Evolutionary conservation across 2,888 invertebrate genomes (phyloP).

Genomic region (Pasiphila rectangulata): DNA sequence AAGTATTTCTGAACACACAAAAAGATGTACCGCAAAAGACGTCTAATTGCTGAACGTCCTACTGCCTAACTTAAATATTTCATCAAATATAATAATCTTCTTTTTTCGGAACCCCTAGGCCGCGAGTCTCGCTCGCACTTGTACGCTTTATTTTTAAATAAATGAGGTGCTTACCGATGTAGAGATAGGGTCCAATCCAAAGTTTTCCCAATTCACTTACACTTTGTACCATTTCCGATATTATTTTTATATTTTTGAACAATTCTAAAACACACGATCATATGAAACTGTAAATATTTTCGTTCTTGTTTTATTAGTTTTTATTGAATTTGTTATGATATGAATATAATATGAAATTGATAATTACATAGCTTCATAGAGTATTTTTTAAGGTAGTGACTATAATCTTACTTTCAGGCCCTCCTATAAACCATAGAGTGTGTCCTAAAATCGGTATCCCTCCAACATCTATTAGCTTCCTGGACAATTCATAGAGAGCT

Average conservation of each 20-base stretch:
- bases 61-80: too few relatives aligned
- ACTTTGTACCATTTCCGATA: slow-evolving; percentile 39
- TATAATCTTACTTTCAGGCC: slow-evolving; percentile 59
- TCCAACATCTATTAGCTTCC: slow-evolving; percentile 47
- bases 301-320: neutral
- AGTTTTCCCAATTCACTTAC: slow-evolving; percentile 45
- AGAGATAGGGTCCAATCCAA: slow-evolving; percentile 63
- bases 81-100: too few relatives aligned
- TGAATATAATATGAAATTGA: too few relatives aligned
- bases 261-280: slow-evolving; percentile 49
- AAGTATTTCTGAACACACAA: too few relatives aligned
- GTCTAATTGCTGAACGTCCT: too few relatives aligned
- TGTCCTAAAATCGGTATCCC: slow-evolving; percentile 58
- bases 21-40: too few relatives aligned
- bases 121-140: too few relatives aligned
- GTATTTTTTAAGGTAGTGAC: too few relatives aligned
- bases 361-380: too few relatives aligned
- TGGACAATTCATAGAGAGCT: slow-evolving; percentile 50
- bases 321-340: too few relatives aligned
- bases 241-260: slow-evolving; percentile 46
- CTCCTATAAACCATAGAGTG: slow-evolving; percentile 64
- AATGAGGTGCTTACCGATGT: slow-evolving; percentile 51
- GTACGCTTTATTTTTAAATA: too few relatives aligned
- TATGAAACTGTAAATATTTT: neutral
- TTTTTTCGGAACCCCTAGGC: too few relatives aligned